Percentiles rank a stretch among this genome's conserved stretches.
Conservation (phyloP, 2,797 vertebrate genomes). For the Gallirallus australis region DNA sequence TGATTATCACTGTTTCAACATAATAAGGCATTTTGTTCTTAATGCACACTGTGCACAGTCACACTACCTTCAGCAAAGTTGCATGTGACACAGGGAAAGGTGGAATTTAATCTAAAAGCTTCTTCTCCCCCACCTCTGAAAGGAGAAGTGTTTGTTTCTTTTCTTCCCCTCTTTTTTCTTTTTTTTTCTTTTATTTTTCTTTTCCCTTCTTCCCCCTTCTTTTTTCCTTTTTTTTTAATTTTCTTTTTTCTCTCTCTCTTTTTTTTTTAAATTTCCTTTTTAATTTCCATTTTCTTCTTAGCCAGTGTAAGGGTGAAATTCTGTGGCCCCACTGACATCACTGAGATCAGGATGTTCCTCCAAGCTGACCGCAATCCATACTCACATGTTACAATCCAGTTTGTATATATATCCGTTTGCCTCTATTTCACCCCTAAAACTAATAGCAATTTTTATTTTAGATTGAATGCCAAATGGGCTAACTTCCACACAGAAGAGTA, state of each 20-base stretch:
- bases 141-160: not conserved
- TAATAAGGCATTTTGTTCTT: not conserved
- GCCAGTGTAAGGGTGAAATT: not conserved
- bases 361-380: not conserved
- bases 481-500: not conserved
- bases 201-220: no score
- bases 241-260: not conserved
- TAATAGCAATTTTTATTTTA: not conserved
- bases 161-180: no score
- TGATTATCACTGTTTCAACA: not conserved
- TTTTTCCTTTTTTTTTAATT: accelerated
- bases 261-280: no score
- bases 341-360: not conserved
- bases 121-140: not conserved
- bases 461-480: not conserved
- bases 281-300: not conserved
- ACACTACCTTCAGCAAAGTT: accelerated
- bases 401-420: not conserved
- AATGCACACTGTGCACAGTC: not conserved
- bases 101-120: not conserved
- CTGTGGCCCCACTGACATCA: not conserved
- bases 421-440: not conserved
- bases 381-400: not conserved
- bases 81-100: not conserved
- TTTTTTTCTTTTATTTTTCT: not conserved